A percentile compares a stretch with the other conserved stretches of the same genome.
Evolutionary conservation across 2,888 invertebrate species (phyloP).

Genomic region (Ischnus inquisitorius): DNA sequence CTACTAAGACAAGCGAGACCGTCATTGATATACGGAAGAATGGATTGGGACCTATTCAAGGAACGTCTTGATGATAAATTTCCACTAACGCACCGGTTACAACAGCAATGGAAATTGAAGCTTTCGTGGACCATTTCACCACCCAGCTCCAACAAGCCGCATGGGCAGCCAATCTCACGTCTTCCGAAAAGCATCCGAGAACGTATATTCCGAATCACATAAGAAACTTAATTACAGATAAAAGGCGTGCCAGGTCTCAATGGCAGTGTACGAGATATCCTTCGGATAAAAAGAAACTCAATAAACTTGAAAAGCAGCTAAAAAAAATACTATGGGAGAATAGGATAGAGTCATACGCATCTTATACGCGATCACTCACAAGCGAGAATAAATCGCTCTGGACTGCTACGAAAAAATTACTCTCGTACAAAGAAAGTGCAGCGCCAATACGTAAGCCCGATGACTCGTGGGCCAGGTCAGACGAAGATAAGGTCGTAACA

Average conservation of each 20-base stretch:
- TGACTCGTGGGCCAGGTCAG: slow-evolving; percentile 59
- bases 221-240: slow-evolving; percentile 63
- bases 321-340: slow-evolving; percentile 53
- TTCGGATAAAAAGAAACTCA: neutral
- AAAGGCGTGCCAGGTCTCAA: slow-evolving; percentile 22
- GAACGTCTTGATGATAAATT: slow-evolving; percentile 55
- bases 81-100: slow-evolving; percentile 52
- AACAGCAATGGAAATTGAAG: slow-evolving; percentile 65
- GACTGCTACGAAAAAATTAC: slow-evolving; percentile 55
- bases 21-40: slow-evolving; percentile 53
- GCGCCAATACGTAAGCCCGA: slow-evolving; percentile 33
- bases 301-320: slow-evolving; percentile 31
- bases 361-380: slow-evolving; percentile 21
- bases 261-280: slow-evolving; percentile 34
- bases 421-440: slow-evolving; percentile 46
- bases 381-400: slow-evolving; percentile 61
- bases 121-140: slow-evolving; percentile 59
- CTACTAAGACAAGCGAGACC: slow-evolving; percentile 56
- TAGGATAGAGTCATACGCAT: neutral
- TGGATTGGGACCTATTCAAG: slow-evolving; percentile 65
- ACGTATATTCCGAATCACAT: slow-evolving; percentile 19
- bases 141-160: slow-evolving; percentile 63
- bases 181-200: neutral
- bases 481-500: slow-evolving; percentile 47
- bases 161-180: slow-evolving; percentile 62